Conservation (phyloP, 2,888 invertebrate species). For the Emmelina monodactyla region DNA sequence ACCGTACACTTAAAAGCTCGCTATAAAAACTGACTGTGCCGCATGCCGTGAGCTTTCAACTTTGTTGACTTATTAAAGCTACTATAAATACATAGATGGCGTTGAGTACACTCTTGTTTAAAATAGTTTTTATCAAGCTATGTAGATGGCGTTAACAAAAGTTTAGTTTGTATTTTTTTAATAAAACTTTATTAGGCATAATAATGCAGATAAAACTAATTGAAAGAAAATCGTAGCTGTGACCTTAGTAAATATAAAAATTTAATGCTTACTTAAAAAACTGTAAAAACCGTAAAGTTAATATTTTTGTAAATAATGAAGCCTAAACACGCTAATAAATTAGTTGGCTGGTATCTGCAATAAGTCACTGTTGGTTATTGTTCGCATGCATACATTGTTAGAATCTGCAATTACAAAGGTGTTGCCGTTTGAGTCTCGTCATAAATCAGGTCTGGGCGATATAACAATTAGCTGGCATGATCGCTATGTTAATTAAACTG, state of each 20-base stretch:
- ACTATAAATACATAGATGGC: conserved; percentile 29
- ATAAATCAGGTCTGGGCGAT: conserved; percentile 65
- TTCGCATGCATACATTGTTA: conserved; percentile 40
- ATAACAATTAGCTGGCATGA: conserved; percentile 66
- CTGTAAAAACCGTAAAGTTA: too few species aligned
- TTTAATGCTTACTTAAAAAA: too few species aligned
- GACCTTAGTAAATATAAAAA: too few species aligned
- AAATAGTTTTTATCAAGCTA: conserved; percentile 18
- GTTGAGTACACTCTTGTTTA: too few species aligned
- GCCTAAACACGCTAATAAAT: background rate
- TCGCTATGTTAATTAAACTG: conserved; percentile 66
- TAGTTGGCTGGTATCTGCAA: conserved; percentile 1
- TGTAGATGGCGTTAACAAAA: conserved; percentile 27
- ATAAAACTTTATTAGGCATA: background rate
- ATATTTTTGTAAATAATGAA: background rate
- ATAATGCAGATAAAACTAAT: background rate
- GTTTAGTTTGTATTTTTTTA: conserved; percentile 6
- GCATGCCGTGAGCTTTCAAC: too few species aligned
- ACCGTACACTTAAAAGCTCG: too few species aligned
- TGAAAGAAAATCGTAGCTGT: too few species aligned
- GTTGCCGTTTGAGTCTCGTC: conserved; percentile 51
- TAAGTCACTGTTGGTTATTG: conserved; percentile 21
- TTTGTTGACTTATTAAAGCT: conserved; percentile 21
- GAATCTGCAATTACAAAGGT: conserved; percentile 60
- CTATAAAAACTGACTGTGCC: too few species aligned